Evolutionary conservation across 2,797 vertebrate genomes (phyloP).

Genomic region (Hylomyscus alleni): DNA sequence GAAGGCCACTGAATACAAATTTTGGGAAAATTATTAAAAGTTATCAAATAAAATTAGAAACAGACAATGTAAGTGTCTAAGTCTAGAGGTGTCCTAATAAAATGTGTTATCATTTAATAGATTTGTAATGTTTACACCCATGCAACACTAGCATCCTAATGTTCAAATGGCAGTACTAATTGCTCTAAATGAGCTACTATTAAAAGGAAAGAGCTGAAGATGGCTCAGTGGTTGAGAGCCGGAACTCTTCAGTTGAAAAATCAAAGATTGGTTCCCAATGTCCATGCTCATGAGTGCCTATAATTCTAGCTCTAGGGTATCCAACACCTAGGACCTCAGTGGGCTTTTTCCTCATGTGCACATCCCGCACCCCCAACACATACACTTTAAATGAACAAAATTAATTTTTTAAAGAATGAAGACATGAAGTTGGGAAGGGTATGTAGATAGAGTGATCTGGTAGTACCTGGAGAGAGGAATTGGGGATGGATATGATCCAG

Average conservation of each 20-base stretch:
- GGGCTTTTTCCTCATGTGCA: too few species aligned
- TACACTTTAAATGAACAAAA: background rate
- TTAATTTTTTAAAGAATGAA: background rate
- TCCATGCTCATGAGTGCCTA: background rate
- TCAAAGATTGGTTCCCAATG: background rate
- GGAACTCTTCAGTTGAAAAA: background rate
- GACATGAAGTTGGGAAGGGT: background rate
- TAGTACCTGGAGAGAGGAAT: background rate
- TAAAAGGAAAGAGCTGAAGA: background rate
- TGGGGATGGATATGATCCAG: background rate
- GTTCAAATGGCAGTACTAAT: background rate
- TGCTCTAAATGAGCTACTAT: background rate
- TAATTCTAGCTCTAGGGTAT: background rate
- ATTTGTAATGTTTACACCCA: background rate
- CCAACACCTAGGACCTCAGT: background rate
- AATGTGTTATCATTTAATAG: background rate
- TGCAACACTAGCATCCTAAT: background rate
- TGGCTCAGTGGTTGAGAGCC: background rate
- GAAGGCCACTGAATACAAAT: background rate
- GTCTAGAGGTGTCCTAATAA: conserved; percentile 8
- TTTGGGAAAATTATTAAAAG: background rate
- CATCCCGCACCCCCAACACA: too few species aligned
- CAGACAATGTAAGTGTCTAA: background rate
- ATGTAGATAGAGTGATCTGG: background rate
- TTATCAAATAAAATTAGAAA: conserved; percentile 49